Evolutionary conservation across 2,797 vertebrate genomes (phyloP).

Genomic region (Rhodeus uyekii): DNA sequence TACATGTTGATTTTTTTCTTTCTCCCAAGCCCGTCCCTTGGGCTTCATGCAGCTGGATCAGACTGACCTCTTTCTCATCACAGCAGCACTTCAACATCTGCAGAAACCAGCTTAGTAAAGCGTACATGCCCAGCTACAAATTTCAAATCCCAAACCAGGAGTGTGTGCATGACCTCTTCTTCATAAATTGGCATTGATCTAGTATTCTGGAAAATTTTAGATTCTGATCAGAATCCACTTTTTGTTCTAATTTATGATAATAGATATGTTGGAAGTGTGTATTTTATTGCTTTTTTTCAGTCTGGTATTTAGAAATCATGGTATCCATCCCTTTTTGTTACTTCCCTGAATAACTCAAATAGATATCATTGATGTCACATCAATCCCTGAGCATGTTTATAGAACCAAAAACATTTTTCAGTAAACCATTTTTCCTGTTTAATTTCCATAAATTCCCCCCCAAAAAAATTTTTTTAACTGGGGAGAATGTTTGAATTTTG

Average conservation of each 20-base stretch:
- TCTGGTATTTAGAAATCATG: background rate
- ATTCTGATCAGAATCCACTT: background rate
- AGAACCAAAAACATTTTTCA: background rate
- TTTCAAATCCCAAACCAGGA: background rate
- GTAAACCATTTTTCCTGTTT: background rate
- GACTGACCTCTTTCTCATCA: slow-evolving; percentile 25
- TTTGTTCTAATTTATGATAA: background rate
- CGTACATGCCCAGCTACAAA: background rate
- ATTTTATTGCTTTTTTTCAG: background rate
- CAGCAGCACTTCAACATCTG: background rate
- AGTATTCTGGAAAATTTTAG: background rate
- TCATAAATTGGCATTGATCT: background rate
- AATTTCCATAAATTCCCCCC: background rate
- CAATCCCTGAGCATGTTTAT: background rate
- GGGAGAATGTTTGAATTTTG: no score
- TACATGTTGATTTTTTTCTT: slow-evolving; percentile 34
- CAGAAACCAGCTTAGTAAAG: slow-evolving; percentile 5
- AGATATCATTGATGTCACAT: background rate
- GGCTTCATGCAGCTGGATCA: slow-evolving; percentile 24
- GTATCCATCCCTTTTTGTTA: background rate
- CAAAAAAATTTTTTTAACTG: no score
- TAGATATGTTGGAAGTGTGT: background rate
- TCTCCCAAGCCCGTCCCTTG: slow-evolving; percentile 5
- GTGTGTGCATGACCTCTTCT: background rate
- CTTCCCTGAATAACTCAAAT: background rate